Base-by-base conservation (phyloP, 2,113 vertebrate species). In the Nannospalax galili region DNA sequence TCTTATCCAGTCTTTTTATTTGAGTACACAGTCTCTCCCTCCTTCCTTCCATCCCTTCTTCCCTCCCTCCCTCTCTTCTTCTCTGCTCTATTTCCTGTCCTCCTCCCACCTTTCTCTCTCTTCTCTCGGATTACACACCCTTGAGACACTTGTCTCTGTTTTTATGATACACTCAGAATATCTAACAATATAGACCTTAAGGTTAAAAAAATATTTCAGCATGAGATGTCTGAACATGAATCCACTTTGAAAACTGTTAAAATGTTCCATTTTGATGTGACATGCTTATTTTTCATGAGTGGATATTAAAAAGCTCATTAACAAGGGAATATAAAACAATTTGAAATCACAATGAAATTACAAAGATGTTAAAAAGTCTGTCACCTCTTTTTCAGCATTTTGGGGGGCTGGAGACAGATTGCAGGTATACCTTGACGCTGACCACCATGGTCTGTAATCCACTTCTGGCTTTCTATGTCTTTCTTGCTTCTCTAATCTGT, bases 261-360 rank as follows among this genome's bases (percentile, higher is more conserved):
- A 75, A 89, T 94, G 64, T 89, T 88, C 30, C 10, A 75, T 37
- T 79, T 92, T 22, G 72, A 42, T 64, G 22, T 35, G 56, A 60
- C 67, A 92, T 65, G 91, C 94, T 96, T 91, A 58, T 93, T 93
- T n/a, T 89, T 90, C 60, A 8, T 77, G 56, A 88, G 48, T 77
- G 15, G 5, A 56, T 90, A 89, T 92, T 87, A 67, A n/a, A 95
- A 81, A 20, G 26, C 37, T 94, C 30, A 69, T 93, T 94, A 77
- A 30, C n/a, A 79, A 72, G 45, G 84, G 35, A 74, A 80, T 84
- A 79, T 79, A 86, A 86, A 95, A 84, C 48, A 91, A 42, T 52
- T 92, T 88, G 62, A 77, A 65, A 95, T 52, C 30, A 65, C 37
- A 92, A 65, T 91, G 16, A 48, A 86, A 37, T 93, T 14, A 89